Evolutionary conservation across 1,140 invertebrate species (phyloP).

Genomic region (Laupala kohalensis): DNA sequence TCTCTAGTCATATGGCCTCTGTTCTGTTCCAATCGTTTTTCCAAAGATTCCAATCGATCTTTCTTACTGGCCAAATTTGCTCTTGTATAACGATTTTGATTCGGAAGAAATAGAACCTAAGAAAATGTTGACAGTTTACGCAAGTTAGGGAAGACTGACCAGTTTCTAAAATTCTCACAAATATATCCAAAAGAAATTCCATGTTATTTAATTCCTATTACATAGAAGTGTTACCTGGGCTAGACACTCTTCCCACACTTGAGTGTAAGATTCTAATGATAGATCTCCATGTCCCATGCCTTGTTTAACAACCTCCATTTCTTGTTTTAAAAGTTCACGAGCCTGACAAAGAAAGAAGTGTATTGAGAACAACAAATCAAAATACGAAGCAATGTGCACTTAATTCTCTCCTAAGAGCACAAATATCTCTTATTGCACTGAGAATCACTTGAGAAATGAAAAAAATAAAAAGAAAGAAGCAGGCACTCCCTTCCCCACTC

Average conservation of each 20-base stretch:
- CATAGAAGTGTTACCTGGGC: constrained; percentile 10
- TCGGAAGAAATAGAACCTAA: constrained; percentile 73
- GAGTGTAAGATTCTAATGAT: constrained; percentile 76
- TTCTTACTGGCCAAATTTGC: constrained; percentile 92
- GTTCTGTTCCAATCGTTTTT: constrained; percentile 87
- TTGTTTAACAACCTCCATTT: constrained; percentile 80
- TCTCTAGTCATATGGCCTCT: constrained; percentile 86
- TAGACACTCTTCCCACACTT: constrained; percentile 92
- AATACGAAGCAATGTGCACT: not conserved
- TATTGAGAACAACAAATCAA: not conserved
- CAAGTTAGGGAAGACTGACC: too few species aligned
- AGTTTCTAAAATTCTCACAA: too few species aligned
- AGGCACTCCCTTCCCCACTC: too few species aligned
- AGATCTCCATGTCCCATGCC: constrained; percentile 93
- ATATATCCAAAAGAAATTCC: too few species aligned
- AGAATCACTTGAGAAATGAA: too few species aligned
- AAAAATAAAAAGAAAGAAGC: too few species aligned
- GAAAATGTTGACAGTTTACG: constrained; percentile 5
- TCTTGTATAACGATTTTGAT: constrained; percentile 81
- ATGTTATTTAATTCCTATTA: too few species aligned
- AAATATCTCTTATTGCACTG: too few species aligned
- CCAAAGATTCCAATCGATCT: constrained; percentile 83
- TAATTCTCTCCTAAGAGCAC: too few species aligned
- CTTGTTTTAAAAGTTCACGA: constrained; percentile 51
- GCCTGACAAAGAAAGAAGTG: constrained; percentile 31